Conservation (phyloP, 2,888 invertebrate genomes). For the Drosophila sordidula region DNA sequence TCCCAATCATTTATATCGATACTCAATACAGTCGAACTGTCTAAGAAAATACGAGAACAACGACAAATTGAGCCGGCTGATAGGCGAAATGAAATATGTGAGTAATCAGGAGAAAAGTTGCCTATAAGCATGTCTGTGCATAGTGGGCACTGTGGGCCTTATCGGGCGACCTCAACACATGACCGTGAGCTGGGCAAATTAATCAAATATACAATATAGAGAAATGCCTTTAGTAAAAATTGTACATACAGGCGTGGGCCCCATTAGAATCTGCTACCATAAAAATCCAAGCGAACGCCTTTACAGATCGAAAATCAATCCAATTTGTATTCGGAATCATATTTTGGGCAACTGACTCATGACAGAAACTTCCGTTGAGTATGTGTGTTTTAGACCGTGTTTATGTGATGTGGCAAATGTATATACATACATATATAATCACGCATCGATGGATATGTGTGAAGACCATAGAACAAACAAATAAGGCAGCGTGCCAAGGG, state of each 20-base stretch:
- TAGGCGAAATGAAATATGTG: conserved; percentile 29
- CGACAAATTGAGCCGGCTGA: conserved; percentile 30
- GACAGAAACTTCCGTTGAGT: conserved; percentile 75
- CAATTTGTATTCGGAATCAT: conserved; percentile 47
- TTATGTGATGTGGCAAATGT: conserved; percentile 32
- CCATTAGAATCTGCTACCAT: conserved; percentile 16
- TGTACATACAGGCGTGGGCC: conserved; percentile 41
- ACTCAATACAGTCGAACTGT: conserved; percentile 22
- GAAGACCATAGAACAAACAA: conserved; percentile 71
- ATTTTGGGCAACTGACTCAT: conserved; percentile 65
- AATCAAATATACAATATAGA: conserved; percentile 48
- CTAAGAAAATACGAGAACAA: conserved; percentile 18
- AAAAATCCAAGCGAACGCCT: conserved; percentile 27
- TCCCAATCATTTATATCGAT: conserved; percentile 34
- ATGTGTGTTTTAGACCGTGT: conserved; percentile 47
- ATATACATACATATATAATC: not conserved
- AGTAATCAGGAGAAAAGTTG: conserved; percentile 26
- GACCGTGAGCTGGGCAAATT: conserved; percentile 62
- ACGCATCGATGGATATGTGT: conserved; percentile 21
- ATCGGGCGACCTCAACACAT: conserved; percentile 63
- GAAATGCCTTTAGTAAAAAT: conserved; percentile 12
- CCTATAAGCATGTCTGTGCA: conserved; percentile 34
- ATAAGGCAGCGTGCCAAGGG: conserved; percentile 27
- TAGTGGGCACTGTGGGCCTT: conserved; percentile 45
- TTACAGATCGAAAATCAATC: conserved; percentile 53